Percentiles rank a stretch among this genome's conserved stretches.
Evolutionary conservation across 2,113 vertebrate genomes (phyloP).

Genomic region (Gavia stellata): DNA sequence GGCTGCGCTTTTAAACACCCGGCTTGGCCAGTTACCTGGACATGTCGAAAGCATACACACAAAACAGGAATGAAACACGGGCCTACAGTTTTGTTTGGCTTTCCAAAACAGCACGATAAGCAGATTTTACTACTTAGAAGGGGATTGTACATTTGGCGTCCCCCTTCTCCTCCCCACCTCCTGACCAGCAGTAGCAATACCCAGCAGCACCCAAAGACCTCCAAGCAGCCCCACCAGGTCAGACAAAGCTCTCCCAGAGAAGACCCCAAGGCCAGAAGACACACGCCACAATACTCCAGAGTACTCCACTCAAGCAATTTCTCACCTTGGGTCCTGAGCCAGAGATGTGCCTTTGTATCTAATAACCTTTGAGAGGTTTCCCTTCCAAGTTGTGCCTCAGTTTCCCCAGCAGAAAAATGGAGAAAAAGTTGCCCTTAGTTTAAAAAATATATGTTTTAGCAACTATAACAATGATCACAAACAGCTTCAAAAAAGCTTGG

Average conservation of each 20-base stretch:
- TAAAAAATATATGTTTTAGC: background rate
- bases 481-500: background rate
- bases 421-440: background rate
- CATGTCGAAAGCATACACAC: rapidly evolving
- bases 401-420: background rate
- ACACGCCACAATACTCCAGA: background rate
- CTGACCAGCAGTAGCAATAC: background rate
- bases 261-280: background rate
- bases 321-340: background rate
- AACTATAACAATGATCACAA: background rate
- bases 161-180: background rate
- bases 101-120: background rate
- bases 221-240: background rate
- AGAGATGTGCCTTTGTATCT: background rate
- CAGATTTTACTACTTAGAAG: background rate
- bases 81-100: background rate
- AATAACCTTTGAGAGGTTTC: background rate
- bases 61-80: background rate
- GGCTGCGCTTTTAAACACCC: background rate
- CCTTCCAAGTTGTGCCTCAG: background rate
- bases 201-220: background rate
- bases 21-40: background rate
- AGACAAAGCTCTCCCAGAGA: background rate
- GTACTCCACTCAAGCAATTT: background rate
- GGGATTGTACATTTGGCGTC: background rate